phyloP scores from a whole-genome alignment of 1,140 invertebrate genomes.

The Sinella curviseta region DNA sequence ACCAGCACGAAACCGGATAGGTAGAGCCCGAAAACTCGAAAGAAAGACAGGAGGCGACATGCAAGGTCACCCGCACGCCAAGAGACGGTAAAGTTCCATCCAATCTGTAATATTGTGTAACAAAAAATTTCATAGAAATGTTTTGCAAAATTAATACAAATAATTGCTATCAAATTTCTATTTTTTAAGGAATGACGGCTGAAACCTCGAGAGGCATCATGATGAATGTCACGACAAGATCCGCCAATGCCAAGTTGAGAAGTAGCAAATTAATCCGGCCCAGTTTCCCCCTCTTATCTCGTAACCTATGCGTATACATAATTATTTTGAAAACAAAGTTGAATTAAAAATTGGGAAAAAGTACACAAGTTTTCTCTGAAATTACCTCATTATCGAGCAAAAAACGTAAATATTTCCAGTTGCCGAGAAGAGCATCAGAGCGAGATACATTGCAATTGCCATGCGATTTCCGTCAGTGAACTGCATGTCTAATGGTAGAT shows the following conservation, averaged over 20 bases:
- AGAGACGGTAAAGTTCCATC: constrained; percentile 53
- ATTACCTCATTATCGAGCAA: background rate
- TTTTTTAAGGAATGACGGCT: too few species aligned
- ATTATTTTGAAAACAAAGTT: background rate
- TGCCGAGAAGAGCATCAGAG: background rate
- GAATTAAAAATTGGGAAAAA: background rate
- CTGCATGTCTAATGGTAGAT: background rate
- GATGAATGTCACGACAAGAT: background rate
- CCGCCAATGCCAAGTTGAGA: background rate
- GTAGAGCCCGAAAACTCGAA: constrained; percentile 80
- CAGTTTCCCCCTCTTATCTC: background rate
- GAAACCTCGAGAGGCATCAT: background rate
- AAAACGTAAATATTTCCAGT: background rate
- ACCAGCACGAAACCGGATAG: constrained; percentile 82
- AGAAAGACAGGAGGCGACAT: constrained; percentile 79
- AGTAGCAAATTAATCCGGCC: background rate
- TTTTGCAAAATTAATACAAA: background rate
- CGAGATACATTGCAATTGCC: background rate
- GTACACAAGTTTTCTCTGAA: too few species aligned
- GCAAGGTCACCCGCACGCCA: constrained; percentile 53
- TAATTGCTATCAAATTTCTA: too few species aligned
- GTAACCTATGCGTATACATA: too few species aligned
- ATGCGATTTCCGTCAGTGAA: background rate
- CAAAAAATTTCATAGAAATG: background rate
- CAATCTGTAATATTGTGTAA: constrained; percentile 52